These are phyloP conservation scores for Muntiacus reevesi DNA, from an alignment of 2,113 vertebrate genomes.

Conservation along the genomic window DNA sequence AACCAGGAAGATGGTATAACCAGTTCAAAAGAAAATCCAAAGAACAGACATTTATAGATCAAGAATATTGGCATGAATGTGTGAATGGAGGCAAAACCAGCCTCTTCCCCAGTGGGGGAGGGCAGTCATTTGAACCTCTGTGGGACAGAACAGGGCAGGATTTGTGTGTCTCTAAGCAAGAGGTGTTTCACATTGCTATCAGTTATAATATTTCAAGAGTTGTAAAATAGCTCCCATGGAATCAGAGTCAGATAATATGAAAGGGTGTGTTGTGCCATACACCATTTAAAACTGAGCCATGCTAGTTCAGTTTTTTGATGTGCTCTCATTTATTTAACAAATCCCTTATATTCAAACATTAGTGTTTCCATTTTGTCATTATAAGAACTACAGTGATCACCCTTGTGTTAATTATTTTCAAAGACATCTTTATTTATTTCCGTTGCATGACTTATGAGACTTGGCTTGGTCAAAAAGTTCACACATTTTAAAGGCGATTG, in stretches of 20 bases:
- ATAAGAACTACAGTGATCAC: not conserved
- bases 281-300: not conserved
- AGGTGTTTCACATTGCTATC: not conserved
- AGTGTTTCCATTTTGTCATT: conserved; percentile 1
- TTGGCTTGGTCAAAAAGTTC: conserved; percentile 33
- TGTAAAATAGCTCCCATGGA: not conserved
- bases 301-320: not conserved
- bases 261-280: not conserved
- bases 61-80: not conserved
- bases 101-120: not conserved
- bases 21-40: not conserved
- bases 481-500: conserved; percentile 24
- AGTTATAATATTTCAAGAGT: not conserved
- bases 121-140: not conserved
- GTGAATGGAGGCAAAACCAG: not conserved
- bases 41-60: not conserved
- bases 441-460: conserved; percentile 3
- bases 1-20: not conserved
- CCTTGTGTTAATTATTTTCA: conserved; percentile 17
- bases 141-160: not conserved
- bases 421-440: conserved; percentile 18
- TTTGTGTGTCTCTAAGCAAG: not conserved
- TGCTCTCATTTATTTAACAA: not conserved
- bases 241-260: not conserved
- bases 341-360: conserved; percentile 23